Evolutionary conservation across 2,888 invertebrate genomes (phyloP), one percentile per base, ranked within the genome.

Genomic region (Plagiodera versicolora): DNA sequence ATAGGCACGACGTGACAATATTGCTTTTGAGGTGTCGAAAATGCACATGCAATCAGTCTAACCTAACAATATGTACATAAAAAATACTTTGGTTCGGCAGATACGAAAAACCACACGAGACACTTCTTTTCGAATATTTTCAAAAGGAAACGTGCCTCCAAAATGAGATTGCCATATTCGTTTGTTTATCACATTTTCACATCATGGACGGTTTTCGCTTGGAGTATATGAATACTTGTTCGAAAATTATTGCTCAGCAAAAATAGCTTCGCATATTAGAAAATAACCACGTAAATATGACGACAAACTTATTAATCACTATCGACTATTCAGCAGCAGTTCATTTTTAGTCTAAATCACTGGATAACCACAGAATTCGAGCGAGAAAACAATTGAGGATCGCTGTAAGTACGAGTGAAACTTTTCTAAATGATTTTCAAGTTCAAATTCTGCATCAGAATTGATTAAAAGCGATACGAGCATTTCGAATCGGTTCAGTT

Each of bases 11-110:
- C n/a, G n/a, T n/a, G n/a, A n/a, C n/a, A n/a, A n/a, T n/a, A n/a
- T n/a, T n/a, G n/a, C n/a, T n/a, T n/a, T n/a, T n/a, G n/a, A n/a
- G n/a, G n/a, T n/a, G n/a, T 24, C 24, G 4, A 24, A 24, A 24
- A 24, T 24, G 18, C 18, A 17, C 35, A 51, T 51, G 35, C 18
- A 51, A 32, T 51, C 32, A 11, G 18, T 30, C 35, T 28, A 17
- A 28, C 14, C 17, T 18, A 32, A 51, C 19, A 51, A 56, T 60
- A 60, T 61, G 30, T 61, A 61, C 61, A 61, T 52, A 61, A 47
- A 54, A 28, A 58, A 53, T 57, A 61, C 61, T 61, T 61, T 61
- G 61, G 61, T 61, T 54, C 50, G 57, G 56, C 39, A 53, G 24
- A 60, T 39, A 35, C 39, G 18, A 52, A 51, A 52, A 6, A 32